Evolutionary conservation across 1,140 invertebrate species (phyloP).

Genomic region (Chironomus tepperi): DNA sequence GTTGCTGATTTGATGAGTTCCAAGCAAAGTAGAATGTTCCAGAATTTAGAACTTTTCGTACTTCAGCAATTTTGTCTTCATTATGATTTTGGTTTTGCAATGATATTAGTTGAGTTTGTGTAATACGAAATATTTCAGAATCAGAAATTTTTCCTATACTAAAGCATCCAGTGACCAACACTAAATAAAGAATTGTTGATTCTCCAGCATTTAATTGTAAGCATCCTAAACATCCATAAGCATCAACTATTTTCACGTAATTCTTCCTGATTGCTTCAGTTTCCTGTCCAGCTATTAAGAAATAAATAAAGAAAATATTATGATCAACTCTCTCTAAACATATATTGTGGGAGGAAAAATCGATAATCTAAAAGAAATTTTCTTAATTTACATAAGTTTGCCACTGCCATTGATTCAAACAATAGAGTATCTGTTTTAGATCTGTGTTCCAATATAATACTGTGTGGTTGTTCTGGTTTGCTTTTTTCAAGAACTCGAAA

Average conservation of each 20-base stretch:
- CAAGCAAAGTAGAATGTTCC: slow-evolving; percentile 96
- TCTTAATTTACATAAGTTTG: slow-evolving; percentile 56
- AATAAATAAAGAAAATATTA: background rate
- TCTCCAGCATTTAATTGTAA: slow-evolving; percentile 80
- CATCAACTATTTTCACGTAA: slow-evolving; percentile 83
- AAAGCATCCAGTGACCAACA: slow-evolving; percentile 88
- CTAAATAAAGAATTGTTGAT: slow-evolving; percentile 72
- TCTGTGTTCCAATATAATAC: slow-evolving; percentile 79
- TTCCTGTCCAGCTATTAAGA: slow-evolving; percentile 58
- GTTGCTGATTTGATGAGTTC: slow-evolving; percentile 34
- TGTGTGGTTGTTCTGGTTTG: slow-evolving; percentile 75
- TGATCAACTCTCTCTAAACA: background rate
- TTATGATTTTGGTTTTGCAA: slow-evolving; percentile 61
- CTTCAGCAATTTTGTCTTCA: slow-evolving; percentile 71
- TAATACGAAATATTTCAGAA: slow-evolving; percentile 88
- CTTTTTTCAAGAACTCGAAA: slow-evolving; percentile 85
- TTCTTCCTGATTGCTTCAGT: slow-evolving; percentile 78
- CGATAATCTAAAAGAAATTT: slow-evolving; percentile 25
- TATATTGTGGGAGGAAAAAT: slow-evolving; percentile 4
- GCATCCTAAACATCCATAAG: slow-evolving; percentile 87
- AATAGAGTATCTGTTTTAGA: slow-evolving; percentile 71
- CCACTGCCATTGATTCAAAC: slow-evolving; percentile 84
- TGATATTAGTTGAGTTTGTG: slow-evolving; percentile 81
- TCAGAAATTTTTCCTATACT: slow-evolving; percentile 91
- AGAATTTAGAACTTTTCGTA: slow-evolving; percentile 85